Evolutionary conservation across 2,113 vertebrate species (phyloP), one percentile per base, ranked within the genome.

Genomic region (Mormyrus lacerda): DNA sequence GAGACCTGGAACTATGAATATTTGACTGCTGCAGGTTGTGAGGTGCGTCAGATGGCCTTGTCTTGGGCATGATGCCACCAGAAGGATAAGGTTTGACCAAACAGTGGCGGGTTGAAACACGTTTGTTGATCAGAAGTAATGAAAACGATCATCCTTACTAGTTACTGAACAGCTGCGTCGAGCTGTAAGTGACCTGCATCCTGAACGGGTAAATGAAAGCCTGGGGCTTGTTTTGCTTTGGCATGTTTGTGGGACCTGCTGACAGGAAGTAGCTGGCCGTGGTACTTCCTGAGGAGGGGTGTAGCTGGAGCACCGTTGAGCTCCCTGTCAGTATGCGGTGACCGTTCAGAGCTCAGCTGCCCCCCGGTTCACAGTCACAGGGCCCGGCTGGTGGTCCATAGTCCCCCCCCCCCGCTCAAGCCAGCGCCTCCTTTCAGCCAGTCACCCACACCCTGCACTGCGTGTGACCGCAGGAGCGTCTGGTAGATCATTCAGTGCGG

Each of bases 401-500:
- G 27, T n/a, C 48, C 21, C 39, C 19, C 39, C 79, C 4, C 6
- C 21, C 39, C 10, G 31, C 11, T 9, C 69, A 31, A 15, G 48
- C 3, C 10, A 8, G 86, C 35, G 35, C 19, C 45, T 86, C 45
- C n/a, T 39, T 24, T 42, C 87, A 87, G 47, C 55, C 55, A 42
- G 51, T 6, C 55, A 58, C 87, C 55, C 53, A 44, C 51, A 8
- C 27, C 48, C 45, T n/a, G n/a, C 15, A 13, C 82, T 53, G 86
- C 31, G 31, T 87, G 50, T 87, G 58, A 87, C 86, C 27, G 51
- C 27, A 58, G 50, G 27, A 55, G 51, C 15, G 35, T 17, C 50
- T 55, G 51, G 86, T 87, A 87, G 61, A 55, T 61, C 86, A 86
- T 55, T 87, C 51, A 87, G 48, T 17, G 21, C 6, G 44, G 79